Percentiles rank a stretch among this genome's conserved stretches.
phyloP scores from a whole-genome alignment of 2,888 invertebrate species.

The Pristionchus japonicus region DNA sequence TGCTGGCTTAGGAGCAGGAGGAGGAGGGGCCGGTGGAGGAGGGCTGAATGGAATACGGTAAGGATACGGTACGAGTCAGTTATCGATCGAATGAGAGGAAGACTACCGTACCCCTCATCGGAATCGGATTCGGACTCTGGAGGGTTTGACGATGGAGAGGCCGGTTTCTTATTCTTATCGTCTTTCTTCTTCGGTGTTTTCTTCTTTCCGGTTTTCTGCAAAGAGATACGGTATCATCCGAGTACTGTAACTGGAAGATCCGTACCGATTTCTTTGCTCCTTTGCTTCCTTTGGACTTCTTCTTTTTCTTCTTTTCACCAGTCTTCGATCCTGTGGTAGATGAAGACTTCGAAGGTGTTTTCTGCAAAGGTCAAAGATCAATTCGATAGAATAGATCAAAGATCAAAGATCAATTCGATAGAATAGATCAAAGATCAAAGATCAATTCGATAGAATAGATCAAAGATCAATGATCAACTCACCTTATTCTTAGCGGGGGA shows the following conservation, averaged over 20 bases:
- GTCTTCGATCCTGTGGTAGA: neutral
- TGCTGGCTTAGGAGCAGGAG: neutral
- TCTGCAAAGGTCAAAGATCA: no score
- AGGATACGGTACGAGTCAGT: no score
- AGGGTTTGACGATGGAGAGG: neutral
- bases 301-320: neutral
- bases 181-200: neutral
- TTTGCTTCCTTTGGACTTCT: neutral
- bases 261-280: constrained; percentile 15
- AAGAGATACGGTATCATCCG: neutral
- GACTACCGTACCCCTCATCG: no score
- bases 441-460: no score
- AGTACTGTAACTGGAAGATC: neutral
- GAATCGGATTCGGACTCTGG: constrained; percentile 8
- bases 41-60: neutral
- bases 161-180: neutral
- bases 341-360: neutral
- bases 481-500: neutral
- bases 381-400: no score
- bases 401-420: no score
- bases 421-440: no score
- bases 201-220: constrained; percentile 25
- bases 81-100: neutral
- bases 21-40: neutral
- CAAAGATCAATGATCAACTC: no score